Evolutionary conservation across 2,888 invertebrate genomes (phyloP), one percentile per base, ranked within the genome.

Genomic region (Augiades crinisus): DNA sequence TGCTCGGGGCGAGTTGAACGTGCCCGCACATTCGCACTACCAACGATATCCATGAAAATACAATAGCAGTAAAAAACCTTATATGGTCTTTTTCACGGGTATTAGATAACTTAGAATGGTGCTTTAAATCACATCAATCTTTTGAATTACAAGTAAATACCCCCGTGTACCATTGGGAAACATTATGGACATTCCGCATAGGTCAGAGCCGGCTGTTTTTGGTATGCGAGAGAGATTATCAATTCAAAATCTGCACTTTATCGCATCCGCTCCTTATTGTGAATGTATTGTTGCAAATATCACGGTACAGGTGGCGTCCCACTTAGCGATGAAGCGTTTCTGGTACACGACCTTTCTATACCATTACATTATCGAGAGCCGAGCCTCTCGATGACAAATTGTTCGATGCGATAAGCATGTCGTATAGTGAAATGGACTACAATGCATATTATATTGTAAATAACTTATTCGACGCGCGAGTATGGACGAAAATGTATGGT

Each of bases 291-390:
- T 49, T 49, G 27, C 30, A 50, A 50, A 50, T 36, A 43, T 27
- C 41, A 43, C 27, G 34, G 41, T 49, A 43, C 50, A 43, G 50
- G 61, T 60, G 59, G 56, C 60, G 70, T 64, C 74, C 69, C 54
- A 68, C 63, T 64, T 66, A 68, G 66, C 68, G 67, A 67, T 62
- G 68, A 63, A 53, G 52, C 33, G 55, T 57, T 69, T 72, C 69
- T 72, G 73, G 71, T 72, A 66, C 70, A 63, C 73, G 81, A 81
- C 79, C 82, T 77, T 67, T 68, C 62, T 67, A 70, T 70, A 72
- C 75, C 79, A 80, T 69, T 70, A 68, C 71, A 73, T 76, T 77
- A 72, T 70, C 75, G 65, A 70, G 72, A 75, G 72, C 67, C 65
- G 66, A 24, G 21, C 30, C 21, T 43, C 27, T 30, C 36, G 27